phyloP scores from a whole-genome alignment of 1,140 invertebrate species.

The Saccostrea echinata region DNA sequence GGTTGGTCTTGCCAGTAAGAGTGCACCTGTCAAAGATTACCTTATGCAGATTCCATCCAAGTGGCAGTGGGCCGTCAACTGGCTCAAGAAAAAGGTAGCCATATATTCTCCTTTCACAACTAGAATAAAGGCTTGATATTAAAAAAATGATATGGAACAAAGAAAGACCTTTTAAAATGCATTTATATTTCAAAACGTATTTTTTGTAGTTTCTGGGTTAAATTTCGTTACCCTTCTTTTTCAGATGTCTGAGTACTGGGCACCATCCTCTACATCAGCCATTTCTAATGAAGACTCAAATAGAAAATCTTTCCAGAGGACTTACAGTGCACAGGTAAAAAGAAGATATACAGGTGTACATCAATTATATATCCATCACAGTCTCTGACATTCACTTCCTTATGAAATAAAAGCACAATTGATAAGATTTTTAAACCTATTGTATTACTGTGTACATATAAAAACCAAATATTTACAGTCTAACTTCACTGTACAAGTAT shows the following conservation, averaged over 20 bases:
- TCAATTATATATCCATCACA: too few relatives aligned
- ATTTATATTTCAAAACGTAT: too few relatives aligned
- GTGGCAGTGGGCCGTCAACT: slow-evolving; percentile 83
- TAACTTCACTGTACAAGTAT: too few relatives aligned
- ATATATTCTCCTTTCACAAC: background rate
- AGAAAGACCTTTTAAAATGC: too few relatives aligned
- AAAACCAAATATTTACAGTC: too few relatives aligned
- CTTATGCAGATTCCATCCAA: slow-evolving; percentile 79
- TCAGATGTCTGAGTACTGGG: slow-evolving; percentile 80
- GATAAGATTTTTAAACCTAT: too few relatives aligned
- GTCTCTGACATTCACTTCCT: too few relatives aligned
- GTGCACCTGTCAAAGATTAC: slow-evolving; percentile 78
- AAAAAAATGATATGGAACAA: too few relatives aligned
- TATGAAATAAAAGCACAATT: too few relatives aligned
- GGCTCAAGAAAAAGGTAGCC: slow-evolving; percentile 80
- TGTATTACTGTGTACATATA: too few relatives aligned
- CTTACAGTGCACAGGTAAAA: slow-evolving; percentile 81
- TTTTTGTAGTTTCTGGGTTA: too few relatives aligned
- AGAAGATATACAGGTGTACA: background rate
- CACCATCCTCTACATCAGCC: slow-evolving; percentile 71
- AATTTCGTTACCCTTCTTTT: slow-evolving; percentile 13
- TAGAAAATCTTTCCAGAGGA: slow-evolving; percentile 81
- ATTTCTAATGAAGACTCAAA: slow-evolving; percentile 81
- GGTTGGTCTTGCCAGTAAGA: slow-evolving; percentile 79
- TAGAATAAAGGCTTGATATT: too few relatives aligned